Evolutionary conservation across 2,113 vertebrate species (phyloP).

Genomic region (Corythornis vintsioides): DNA sequence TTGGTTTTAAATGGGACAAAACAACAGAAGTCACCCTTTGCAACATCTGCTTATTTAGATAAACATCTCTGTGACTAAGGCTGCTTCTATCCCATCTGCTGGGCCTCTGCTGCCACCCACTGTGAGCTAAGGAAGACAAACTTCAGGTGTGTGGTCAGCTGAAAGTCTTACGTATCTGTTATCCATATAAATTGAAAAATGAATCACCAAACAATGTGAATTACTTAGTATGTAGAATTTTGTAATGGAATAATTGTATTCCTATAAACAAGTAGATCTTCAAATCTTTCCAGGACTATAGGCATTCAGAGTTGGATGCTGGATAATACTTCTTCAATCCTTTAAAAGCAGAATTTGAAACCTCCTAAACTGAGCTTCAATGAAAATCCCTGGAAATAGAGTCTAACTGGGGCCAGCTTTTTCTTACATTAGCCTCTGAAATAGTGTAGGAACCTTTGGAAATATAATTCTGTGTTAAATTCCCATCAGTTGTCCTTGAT

Average conservation of each 20-base stretch:
- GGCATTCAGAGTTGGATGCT: not conserved
- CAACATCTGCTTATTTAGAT: constrained; percentile 4
- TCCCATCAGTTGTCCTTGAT: not conserved
- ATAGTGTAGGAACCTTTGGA: not conserved
- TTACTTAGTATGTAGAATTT: not conserved
- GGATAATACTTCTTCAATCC: not conserved
- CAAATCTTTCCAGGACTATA: not conserved
- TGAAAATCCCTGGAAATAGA: not conserved
- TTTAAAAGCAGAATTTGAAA: not conserved
- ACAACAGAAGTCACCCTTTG: constrained; percentile 25
- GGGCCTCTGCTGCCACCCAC: constrained; percentile 55
- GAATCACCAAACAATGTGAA: not conserved
- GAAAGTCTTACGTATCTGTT: not conserved
- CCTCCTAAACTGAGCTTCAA: not conserved
- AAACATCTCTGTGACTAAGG: not conserved
- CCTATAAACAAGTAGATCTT: not conserved
- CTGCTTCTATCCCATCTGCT: not conserved
- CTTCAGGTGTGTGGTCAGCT: not conserved
- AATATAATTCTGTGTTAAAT: not conserved
- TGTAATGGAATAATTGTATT: not conserved
- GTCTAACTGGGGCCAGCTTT: not conserved
- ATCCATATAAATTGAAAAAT: not conserved
- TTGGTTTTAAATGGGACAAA: not conserved
- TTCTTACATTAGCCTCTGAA: not conserved
- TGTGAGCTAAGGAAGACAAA: constrained; percentile 10